phyloP scores from a whole-genome alignment of 2,797 vertebrate genomes.

The Bucorvus abyssinicus region DNA sequence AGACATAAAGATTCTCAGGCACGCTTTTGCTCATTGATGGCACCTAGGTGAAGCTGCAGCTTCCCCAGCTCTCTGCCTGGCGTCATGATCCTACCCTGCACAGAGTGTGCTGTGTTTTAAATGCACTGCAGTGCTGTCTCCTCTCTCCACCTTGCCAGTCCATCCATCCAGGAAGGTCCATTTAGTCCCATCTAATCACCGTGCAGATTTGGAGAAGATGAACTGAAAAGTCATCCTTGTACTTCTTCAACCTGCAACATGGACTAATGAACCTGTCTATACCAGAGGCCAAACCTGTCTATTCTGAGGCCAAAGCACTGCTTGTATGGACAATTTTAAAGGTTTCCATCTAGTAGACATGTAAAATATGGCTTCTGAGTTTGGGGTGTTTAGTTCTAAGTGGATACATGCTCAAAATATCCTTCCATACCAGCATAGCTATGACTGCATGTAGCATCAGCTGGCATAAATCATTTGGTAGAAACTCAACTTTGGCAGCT shows the following conservation, averaged over 20 bases:
- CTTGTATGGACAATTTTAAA: not conserved
- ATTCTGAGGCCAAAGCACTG: not conserved
- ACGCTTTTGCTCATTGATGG: fast-evolving
- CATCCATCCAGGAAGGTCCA: fast-evolving
- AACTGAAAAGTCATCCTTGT: not conserved
- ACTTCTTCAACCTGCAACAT: not conserved
- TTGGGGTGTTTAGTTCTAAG: not conserved
- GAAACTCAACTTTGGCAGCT: not conserved
- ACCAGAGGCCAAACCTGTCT: not conserved
- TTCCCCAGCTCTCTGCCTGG: not conserved
- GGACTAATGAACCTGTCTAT: not conserved
- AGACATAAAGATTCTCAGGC: not conserved
- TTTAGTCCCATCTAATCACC: not conserved
- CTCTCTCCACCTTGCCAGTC: not conserved
- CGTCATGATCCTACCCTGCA: fast-evolving
- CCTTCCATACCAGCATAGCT: not conserved
- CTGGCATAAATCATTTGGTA: not conserved
- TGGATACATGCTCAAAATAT: not conserved
- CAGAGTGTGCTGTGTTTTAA: not conserved
- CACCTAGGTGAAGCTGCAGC: not conserved
- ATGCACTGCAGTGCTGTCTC: not conserved
- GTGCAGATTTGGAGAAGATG: not conserved
- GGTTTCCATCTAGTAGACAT: not conserved
- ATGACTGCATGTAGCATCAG: not conserved
- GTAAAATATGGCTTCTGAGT: not conserved